phyloP scores from a whole-genome alignment of 2,888 invertebrate species.

The Bombyx huttoni region DNA sequence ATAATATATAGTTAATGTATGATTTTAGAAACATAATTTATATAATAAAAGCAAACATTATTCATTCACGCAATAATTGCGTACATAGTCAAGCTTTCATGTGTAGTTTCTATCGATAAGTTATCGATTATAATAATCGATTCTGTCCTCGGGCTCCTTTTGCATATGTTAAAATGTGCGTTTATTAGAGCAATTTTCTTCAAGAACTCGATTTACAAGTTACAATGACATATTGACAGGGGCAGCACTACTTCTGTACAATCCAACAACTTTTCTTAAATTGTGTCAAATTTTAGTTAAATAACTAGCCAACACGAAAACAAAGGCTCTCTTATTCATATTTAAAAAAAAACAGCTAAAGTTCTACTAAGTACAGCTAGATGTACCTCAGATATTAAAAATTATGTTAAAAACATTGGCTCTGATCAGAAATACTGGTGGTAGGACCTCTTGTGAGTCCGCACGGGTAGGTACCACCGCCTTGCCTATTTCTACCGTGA shows the following conservation, averaged over 20 bases:
- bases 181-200: conserved; percentile 55
- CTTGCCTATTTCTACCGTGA: too few relatives aligned
- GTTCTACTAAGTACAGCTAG: too few relatives aligned
- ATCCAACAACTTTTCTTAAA: background rate
- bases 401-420: too few relatives aligned
- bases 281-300: background rate
- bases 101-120: conserved; percentile 7
- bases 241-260: conserved; percentile 13
- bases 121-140: conserved; percentile 56
- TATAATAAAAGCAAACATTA: background rate
- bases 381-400: too few relatives aligned
- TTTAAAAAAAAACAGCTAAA: too few relatives aligned
- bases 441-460: too few relatives aligned
- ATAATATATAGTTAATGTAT: too few relatives aligned
- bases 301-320: too few relatives aligned
- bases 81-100: conserved; percentile 10
- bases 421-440: too few relatives aligned
- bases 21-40: too few relatives aligned
- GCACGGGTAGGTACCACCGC: too few relatives aligned
- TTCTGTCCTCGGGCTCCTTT: conserved; percentile 47
- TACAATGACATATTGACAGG: conserved; percentile 58
- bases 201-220: conserved; percentile 43
- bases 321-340: too few relatives aligned
- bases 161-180: conserved; percentile 52
- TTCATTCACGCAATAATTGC: background rate